A percentile compares a stretch with the other conserved stretches of the same genome.
These are phyloP conservation scores for Stictocephala bisonia DNA, from an alignment of 2,888 invertebrate species.

Conservation along the genomic window DNA sequence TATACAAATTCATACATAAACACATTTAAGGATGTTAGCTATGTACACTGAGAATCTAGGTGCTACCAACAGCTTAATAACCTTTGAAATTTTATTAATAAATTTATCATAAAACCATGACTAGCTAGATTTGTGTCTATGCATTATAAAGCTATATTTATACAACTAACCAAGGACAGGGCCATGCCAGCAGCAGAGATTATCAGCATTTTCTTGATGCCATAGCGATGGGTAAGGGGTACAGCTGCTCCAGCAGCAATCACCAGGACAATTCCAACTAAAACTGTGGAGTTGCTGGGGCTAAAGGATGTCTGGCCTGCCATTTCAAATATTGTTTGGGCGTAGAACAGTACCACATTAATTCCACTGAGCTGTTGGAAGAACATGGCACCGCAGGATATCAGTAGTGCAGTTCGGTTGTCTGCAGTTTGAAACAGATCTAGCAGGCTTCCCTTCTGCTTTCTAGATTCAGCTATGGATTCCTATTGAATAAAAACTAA, in stretches of 20 bases:
- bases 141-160: background rate
- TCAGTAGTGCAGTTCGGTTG: slow-evolving; percentile 70
- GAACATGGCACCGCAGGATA: slow-evolving; percentile 69
- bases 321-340: slow-evolving; percentile 73
- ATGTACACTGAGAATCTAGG: too few species aligned
- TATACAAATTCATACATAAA: too few species aligned
- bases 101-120: too few species aligned
- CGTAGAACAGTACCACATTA: slow-evolving; percentile 84
- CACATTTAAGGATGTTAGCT: too few species aligned
- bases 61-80: too few species aligned
- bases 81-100: too few species aligned
- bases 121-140: too few species aligned
- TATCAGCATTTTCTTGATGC: slow-evolving; percentile 65
- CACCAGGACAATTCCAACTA: slow-evolving; percentile 80
- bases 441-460: slow-evolving; percentile 46
- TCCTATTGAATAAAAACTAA: too few species aligned
- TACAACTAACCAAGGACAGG: slow-evolving; percentile 56
- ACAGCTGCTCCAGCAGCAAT: slow-evolving; percentile 66
- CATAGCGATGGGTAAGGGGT: slow-evolving; percentile 64
- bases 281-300: slow-evolving; percentile 75
- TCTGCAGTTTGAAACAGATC: slow-evolving; percentile 62
- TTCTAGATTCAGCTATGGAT: slow-evolving; percentile 48
- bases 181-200: slow-evolving; percentile 62
- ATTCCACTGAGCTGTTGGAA: slow-evolving; percentile 89
- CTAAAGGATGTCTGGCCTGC: slow-evolving; percentile 73